phyloP scores from a whole-genome alignment of 1,140 invertebrate species.

The Eumeta japonica region DNA sequence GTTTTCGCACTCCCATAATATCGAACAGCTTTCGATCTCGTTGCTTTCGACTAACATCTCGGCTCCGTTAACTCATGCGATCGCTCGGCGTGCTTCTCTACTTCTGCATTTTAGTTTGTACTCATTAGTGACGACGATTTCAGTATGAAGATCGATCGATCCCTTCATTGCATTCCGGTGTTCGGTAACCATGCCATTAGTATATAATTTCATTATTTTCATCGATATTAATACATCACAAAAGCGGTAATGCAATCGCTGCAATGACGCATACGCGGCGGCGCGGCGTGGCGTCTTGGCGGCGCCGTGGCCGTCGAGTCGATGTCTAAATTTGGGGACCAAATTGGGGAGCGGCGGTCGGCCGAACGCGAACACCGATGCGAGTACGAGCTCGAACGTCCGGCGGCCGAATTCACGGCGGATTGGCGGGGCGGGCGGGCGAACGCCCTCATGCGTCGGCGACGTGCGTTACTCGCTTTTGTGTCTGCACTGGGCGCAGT shows the following conservation, averaged over 20 bases:
- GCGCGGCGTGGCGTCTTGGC: slow-evolving; percentile 28
- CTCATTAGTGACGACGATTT: background rate
- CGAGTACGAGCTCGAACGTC: too few species aligned
- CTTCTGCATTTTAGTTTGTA: slow-evolving; percentile 37
- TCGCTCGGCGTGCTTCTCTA: slow-evolving; percentile 34
- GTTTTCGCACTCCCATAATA: slow-evolving; percentile 28
- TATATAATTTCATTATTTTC: slow-evolving; percentile 43
- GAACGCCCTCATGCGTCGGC: slow-evolving; percentile 31
- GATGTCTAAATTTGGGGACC: slow-evolving; percentile 29
- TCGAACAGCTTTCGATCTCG: slow-evolving; percentile 45
- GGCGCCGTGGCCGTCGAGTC: slow-evolving; percentile 12
- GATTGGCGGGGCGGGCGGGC: slow-evolving; percentile 34
- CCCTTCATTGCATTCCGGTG: too few species aligned
- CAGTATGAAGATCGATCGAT: too few species aligned
- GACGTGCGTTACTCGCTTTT: slow-evolving; percentile 58
- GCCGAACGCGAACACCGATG: slow-evolving; percentile 8
- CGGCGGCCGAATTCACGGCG: too few species aligned
- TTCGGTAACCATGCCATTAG: background rate
- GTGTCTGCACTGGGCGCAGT: slow-evolving; percentile 58
- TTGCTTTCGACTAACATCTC: slow-evolving; percentile 54
- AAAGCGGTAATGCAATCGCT: slow-evolving; percentile 57
- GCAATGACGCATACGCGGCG: slow-evolving; percentile 34
- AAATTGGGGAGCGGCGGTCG: slow-evolving; percentile 18
- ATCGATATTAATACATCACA: slow-evolving; percentile 55
- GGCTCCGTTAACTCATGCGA: slow-evolving; percentile 33